Base-by-base conservation (phyloP, 2,888 invertebrate species). In the Teinopalpus imperialis region DNA sequence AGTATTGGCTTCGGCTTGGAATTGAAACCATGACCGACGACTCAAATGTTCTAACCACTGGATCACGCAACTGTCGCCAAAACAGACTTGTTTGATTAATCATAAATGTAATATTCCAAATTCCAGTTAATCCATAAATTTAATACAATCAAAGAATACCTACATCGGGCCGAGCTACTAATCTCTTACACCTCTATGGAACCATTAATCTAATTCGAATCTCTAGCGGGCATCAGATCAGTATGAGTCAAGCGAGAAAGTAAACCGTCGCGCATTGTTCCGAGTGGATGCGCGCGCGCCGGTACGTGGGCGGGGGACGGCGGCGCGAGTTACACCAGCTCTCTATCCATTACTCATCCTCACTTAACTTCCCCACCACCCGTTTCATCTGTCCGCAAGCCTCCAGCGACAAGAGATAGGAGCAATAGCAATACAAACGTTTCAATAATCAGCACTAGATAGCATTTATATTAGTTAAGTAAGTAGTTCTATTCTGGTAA, bases 191-290 rank as follows among this genome's bases (percentile, higher is more conserved):
- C 62, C 64, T 58, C 61, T 64, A 65, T 67, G 56, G 62, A 61
- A 58, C 61, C 69, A 83, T 87, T 83, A 82, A 82, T 85, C 78
- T 76, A 77, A 81, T 81, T 82, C 75, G 67, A 68, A 72, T 70
- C 63, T 69, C 67, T 73, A 82, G 82, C 39, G 81, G 79, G 69
- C 77, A 77, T 82, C 81, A 81, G 76, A 81, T 82, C 79, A 73
- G 81, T 79, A 69, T 86, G 87, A 88, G 86, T 85, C 86, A 86
- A 88, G 81, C 74, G 87, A 78, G 88, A 88, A 88, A 88, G 88
- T 88, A 85, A 86, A 83, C 86, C 85, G 81, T 80, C 78, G 74
- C 80, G 82, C 80, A 87, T 87, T 87, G 87, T 87, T 88, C 86
- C 86, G 79, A 86, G 78, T 85, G 83, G 87, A 82, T 86, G 86